Conservation (phyloP, 2,113 vertebrate species). For the Notechis scutatus region DNA sequence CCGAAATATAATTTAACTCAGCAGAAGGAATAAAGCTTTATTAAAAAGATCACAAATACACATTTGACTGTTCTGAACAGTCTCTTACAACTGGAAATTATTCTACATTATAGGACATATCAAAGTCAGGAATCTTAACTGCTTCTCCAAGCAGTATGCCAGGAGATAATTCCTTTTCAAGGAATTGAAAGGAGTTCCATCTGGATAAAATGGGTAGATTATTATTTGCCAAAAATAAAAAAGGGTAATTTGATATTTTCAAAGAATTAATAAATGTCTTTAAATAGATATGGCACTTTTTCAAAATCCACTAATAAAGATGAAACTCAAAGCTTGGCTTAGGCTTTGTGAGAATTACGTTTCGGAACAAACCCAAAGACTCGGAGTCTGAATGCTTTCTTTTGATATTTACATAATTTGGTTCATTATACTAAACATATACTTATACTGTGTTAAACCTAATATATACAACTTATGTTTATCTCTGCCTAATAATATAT, state of each 20-base stretch:
- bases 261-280: neutral
- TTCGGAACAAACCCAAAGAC: neutral
- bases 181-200: neutral
- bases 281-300: neutral
- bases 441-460: neutral
- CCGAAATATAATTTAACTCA: neutral
- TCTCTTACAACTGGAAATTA: neutral
- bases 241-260: neutral
- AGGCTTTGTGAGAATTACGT: neutral
- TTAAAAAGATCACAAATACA: conserved; percentile 21
- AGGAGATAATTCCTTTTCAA: neutral
- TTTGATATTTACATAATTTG: neutral
- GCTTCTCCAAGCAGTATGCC: neutral
- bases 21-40: neutral
- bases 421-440: neutral
- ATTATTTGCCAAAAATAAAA: neutral
- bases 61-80: neutral
- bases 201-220: neutral
- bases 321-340: neutral
- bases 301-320: neutral
- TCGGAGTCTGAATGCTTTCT: neutral
- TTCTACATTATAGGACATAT: neutral
- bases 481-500: neutral
- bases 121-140: neutral
- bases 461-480: neutral